These are phyloP conservation scores for Eutolmus rufibarbis DNA, from an alignment of 2,888 invertebrate species.

Conservation along the genomic window DNA sequence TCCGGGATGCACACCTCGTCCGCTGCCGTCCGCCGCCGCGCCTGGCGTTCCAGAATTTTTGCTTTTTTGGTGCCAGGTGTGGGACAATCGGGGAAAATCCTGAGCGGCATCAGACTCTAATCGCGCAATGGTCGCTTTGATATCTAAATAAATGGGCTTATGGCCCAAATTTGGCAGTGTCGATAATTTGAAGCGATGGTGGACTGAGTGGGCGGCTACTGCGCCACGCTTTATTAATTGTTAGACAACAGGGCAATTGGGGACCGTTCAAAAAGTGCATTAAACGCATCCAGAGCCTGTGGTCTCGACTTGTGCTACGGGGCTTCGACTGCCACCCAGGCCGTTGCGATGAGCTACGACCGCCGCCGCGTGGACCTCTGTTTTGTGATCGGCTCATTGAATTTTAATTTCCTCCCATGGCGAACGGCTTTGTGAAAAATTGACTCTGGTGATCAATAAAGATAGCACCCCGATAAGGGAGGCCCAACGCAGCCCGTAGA, in stretches of 20 bases:
- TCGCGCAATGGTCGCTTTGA: constrained; percentile 19
- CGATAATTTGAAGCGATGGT: background rate
- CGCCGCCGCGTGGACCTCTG: background rate
- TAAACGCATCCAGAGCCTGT: background rate
- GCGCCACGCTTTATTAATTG: background rate
- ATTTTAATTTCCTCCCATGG: constrained; percentile 3
- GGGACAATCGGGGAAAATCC: background rate
- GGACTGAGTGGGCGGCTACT: background rate
- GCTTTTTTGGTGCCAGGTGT: background rate
- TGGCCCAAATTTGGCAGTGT: background rate
- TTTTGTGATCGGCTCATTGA: background rate
- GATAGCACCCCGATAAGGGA: background rate
- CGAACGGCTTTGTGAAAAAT: background rate
- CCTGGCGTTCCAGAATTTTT: background rate
- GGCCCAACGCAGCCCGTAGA: background rate
- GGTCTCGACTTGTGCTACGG: background rate
- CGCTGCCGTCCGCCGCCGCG: background rate
- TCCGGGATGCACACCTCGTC: background rate
- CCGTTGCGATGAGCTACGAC: background rate
- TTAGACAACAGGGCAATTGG: background rate
- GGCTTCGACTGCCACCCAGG: background rate
- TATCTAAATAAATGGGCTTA: constrained; percentile 23
- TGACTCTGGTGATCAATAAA: background rate
- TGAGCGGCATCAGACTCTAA: constrained; percentile 27
- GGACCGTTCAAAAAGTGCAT: background rate